A percentile compares a stretch with the other conserved stretches of the same genome.
These are phyloP conservation scores for Mormyrus lacerda DNA, from an alignment of 2,113 vertebrate species.

Conservation along the genomic window DNA sequence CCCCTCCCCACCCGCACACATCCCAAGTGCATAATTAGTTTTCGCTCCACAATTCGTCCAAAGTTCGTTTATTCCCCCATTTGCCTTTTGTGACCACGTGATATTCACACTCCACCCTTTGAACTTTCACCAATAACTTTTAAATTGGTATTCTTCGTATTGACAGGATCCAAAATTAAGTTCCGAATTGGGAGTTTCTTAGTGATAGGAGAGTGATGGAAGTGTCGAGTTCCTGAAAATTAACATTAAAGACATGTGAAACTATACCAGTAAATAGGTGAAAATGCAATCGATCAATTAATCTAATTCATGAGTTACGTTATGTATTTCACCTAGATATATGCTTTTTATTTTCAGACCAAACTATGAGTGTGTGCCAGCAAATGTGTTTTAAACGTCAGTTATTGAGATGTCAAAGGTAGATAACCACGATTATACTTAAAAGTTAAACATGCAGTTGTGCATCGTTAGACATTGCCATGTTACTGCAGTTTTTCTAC, in stretches of 20 bases:
- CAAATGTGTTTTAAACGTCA: background rate
- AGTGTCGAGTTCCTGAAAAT: background rate
- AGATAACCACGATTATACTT: background rate
- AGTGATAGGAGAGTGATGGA: background rate
- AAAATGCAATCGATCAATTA: background rate
- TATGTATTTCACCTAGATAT: background rate
- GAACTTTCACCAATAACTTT: conserved; percentile 28
- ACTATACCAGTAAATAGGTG: background rate
- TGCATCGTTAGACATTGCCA: background rate
- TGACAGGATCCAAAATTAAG: background rate
- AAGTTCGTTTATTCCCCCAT: conserved; percentile 18
- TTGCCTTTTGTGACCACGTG: conserved; percentile 1
- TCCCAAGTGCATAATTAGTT: conserved; percentile 18
- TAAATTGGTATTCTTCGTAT: background rate
- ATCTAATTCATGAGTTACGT: background rate
- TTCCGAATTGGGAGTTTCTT: background rate
- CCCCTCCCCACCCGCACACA: background rate
- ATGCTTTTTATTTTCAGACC: background rate
- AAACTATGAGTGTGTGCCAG: background rate
- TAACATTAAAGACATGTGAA: background rate
- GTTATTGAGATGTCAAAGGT: background rate
- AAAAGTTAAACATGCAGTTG: background rate
- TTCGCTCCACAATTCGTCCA: background rate
- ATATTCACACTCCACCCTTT: conserved; percentile 34
- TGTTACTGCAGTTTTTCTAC: background rate